Evolutionary conservation across 2,888 invertebrate species (phyloP).

Genomic region (Phortica magna): DNA sequence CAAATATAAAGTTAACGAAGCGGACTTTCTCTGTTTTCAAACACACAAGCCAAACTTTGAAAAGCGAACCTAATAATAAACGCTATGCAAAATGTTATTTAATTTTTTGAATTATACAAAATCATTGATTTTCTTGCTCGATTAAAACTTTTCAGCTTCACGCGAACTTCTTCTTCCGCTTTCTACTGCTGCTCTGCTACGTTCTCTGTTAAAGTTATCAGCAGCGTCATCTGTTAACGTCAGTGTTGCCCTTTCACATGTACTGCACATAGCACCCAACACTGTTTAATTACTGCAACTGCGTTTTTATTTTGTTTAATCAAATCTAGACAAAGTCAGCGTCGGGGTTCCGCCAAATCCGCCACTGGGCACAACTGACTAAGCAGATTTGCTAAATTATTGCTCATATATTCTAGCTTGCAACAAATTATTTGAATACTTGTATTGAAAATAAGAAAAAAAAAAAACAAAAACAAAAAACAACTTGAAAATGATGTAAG

Average conservation of each 20-base stretch:
- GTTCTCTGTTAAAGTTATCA: too few relatives aligned
- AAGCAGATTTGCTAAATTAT: slow-evolving; percentile 10
- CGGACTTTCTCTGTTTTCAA: too few relatives aligned
- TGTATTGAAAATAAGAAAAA: not conserved
- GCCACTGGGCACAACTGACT: slow-evolving; percentile 9
- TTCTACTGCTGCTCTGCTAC: too few relatives aligned
- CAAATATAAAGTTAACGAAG: too few relatives aligned
- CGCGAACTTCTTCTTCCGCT: too few relatives aligned
- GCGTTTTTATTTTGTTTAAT: slow-evolving; percentile 21
- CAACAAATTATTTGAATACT: slow-evolving; percentile 12
- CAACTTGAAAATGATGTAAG: slow-evolving; percentile 15
- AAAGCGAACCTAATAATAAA: too few relatives aligned
- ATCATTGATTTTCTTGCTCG: too few relatives aligned
- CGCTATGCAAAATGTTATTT: too few relatives aligned
- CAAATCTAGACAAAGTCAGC: slow-evolving; percentile 11
- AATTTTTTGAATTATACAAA: too few relatives aligned
- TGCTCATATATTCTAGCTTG: not conserved
- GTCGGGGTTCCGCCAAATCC: not conserved
- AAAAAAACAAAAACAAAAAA: not conserved
- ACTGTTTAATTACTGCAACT: not conserved
- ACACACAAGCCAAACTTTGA: too few relatives aligned
- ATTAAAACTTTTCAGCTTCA: too few relatives aligned
- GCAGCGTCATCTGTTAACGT: too few relatives aligned
- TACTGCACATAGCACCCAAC: not conserved
- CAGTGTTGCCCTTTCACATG: not conserved